Base-by-base conservation (phyloP, 2,888 invertebrate genomes). In the Caenorhabditis virilis region DNA sequence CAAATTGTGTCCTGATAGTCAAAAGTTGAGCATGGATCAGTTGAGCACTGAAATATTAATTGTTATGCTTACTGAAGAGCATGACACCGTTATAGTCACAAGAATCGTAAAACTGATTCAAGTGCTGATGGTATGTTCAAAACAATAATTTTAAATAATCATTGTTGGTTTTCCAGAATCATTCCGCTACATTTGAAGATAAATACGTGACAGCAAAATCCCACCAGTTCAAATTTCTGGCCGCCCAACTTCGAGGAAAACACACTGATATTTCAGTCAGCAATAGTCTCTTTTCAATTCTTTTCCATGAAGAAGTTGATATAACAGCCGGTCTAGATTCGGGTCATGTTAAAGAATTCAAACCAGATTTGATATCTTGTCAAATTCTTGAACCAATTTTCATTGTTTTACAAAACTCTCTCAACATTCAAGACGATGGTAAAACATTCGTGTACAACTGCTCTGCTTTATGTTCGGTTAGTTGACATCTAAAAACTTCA, bases 241-340 rank as follows among this genome's bases (percentile, higher is more conserved):
- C 80, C 11, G 76, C 75, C 7, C 80, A 83, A 55, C 50, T 83
- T 15, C 50, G 68, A 26, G 61, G 63, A 15, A 55, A 68, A 23
- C 63, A 59, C 3, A 53, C 77, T 7, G 72, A 72, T 26, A 46
- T 58, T 35, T 49, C 48, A 20, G 72, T 78, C 11, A 74, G 74
- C 16, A 78, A 81, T 43, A 67, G 77, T 1, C 47, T 80, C 1
- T 82, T 82, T 46, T 76, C 78, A 3, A 72, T 81, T 26, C 49
- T 80, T 23, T 76, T 76, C 51, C 72, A 77, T 9, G 79, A 80
- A 46, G 71, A 74, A 27, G 72, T 81, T 3, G 70, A 68, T n/a
- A 47, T 81, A 15, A 62, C 65, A 7, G 72, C 79, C 22, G 81
- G 81, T 6, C 47, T 79, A 27, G 78, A 79, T 36, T 64, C 66